Percentiles rank a stretch among this genome's conserved stretches.
Conservation (phyloP, 2,797 vertebrate species). For the Acanthis flammea region DNA sequence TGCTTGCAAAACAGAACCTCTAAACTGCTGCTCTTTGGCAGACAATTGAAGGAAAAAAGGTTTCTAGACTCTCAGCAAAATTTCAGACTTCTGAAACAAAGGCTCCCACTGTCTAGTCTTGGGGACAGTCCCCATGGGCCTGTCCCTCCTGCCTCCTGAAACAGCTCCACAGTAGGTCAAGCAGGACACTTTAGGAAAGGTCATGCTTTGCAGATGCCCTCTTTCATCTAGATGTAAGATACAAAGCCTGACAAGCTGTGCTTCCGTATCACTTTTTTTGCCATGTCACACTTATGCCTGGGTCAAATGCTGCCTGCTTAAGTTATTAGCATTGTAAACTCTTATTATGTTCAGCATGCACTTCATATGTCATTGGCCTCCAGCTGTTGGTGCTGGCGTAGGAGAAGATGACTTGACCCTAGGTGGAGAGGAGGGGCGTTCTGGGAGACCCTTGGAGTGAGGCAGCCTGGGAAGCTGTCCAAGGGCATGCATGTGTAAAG, state of each 20-base stretch:
- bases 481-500: conserved; percentile 10
- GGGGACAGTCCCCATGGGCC: neutral
- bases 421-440: neutral
- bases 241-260: neutral
- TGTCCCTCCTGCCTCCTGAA: neutral
- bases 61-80: neutral
- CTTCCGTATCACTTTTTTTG: conserved; percentile 5
- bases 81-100: neutral
- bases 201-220: neutral
- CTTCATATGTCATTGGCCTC: conserved; percentile 55
- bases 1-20: neutral
- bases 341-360: conserved; percentile 14
- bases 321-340: conserved; percentile 60
- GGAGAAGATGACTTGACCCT: neutral
- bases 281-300: neutral
- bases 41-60: neutral
- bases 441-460: neutral
- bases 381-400: conserved; percentile 5
- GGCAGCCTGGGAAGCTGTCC: conserved; percentile 38
- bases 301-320: conserved; percentile 43
- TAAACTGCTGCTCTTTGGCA: neutral
- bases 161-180: neutral
- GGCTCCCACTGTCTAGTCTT: neutral
- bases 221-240: neutral
- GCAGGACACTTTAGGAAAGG: neutral